Base-by-base conservation (phyloP, 2,888 invertebrate species). In the Platycheirus albimanus region DNA sequence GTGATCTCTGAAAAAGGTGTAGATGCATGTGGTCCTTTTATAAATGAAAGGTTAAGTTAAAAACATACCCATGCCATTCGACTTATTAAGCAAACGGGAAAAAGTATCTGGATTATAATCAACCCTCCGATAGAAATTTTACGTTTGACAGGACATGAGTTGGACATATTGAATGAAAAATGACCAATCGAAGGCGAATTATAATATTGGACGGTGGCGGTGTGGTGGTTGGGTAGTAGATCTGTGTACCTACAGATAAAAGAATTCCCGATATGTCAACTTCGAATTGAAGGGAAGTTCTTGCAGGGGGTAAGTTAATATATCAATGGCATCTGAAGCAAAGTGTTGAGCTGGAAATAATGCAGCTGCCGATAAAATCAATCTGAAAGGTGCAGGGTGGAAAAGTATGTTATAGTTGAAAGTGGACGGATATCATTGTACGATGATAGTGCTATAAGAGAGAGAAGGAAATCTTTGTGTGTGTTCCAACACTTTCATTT, bases 111-210 rank as follows among this genome's bases (percentile, higher is more conserved):
- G 52, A 69, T 51, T 51, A 17, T 43, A 43, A 41, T 47, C 70
- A 76, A 81, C 80, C 80, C 76, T 52, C 45, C 0, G 19, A 45
- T 28, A 33, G 13, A 7, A 8, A 10, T 61, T 33, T 30, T 58
- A 30, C 58, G 13, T 24, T 28, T 66, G 43, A 52, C 17, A 47
- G 49, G 28, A 54, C 69, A 78, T 45, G 56, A 56, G 54, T 64
- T 38, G 17, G 43, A 13, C 61, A 41, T 20, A 20, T 20, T 24
- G 78, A 87, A 89, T 89, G 89, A 89, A 90, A 89, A 89, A 89
- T 89, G 88, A 89, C 89, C 90, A 90, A 87, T 88, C 89, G 88
- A 88, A 87, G 89, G 85, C 58, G 69, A 83, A 83, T 72, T 83
- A 83, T 43, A 67, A 67, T 76, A 77, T 67, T 49, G 63, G 72